Percentiles rank a stretch among this genome's conserved stretches.
phyloP scores from a whole-genome alignment of 2,797 vertebrate species.

The Anguilla pacifica region DNA sequence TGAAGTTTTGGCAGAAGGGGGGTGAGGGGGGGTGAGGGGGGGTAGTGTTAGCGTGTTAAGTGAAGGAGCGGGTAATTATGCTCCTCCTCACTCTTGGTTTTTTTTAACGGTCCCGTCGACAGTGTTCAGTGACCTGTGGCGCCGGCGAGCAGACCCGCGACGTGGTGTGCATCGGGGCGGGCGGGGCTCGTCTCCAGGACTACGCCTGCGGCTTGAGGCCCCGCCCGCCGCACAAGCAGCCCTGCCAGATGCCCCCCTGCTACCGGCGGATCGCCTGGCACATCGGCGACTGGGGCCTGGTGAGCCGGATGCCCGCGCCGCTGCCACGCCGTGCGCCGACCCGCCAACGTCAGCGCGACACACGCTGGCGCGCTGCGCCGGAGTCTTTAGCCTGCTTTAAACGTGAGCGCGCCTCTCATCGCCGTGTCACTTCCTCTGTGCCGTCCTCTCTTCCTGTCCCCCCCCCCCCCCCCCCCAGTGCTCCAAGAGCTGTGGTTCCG shows the following conservation, averaged over 20 bases:
- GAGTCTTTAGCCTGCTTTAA: background rate
- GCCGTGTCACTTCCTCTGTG: background rate
- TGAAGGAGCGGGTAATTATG: background rate
- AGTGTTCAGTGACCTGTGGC: constrained; percentile 91
- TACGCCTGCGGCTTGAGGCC: constrained; percentile 70
- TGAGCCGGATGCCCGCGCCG: constrained; percentile 62
- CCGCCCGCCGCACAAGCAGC: constrained; percentile 67
- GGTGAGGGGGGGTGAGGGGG: too few relatives aligned
- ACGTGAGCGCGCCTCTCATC: background rate
- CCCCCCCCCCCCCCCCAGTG: constrained; percentile 71
- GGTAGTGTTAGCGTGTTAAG: too few relatives aligned
- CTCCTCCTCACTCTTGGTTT: background rate
- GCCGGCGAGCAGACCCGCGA: constrained; percentile 82
- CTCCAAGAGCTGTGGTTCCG: constrained; percentile 84
- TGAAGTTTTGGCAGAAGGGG: too few relatives aligned
- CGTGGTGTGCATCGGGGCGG: constrained; percentile 73
- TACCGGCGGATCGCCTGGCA: constrained; percentile 78
- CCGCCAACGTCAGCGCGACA: too few relatives aligned
- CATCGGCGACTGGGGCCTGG: constrained; percentile 86
- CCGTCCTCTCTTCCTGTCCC: background rate
- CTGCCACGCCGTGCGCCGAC: background rate
- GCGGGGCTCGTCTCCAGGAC: constrained; percentile 73
- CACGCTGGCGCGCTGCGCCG: background rate
- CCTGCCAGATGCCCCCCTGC: constrained; percentile 76
- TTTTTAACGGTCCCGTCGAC: constrained; percentile 11